These are phyloP conservation scores for Polyommatus icarus DNA, from an alignment of 2,888 invertebrate genomes.

Conservation along the genomic window DNA sequence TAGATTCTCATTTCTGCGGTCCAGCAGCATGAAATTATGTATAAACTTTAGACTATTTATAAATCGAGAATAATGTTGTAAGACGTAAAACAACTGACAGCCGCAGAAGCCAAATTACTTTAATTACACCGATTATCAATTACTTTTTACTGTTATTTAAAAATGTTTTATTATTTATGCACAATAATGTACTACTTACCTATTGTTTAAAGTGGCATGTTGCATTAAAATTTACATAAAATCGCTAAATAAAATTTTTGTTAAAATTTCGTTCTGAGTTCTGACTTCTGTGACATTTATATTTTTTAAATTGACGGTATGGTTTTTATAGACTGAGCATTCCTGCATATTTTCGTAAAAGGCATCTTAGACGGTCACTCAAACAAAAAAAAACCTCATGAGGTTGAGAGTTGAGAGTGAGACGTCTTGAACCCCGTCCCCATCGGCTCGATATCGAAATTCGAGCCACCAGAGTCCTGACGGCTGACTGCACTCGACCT, in stretches of 20 bases:
- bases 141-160: not conserved
- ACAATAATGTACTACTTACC: conserved; percentile 13
- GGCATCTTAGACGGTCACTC: not conserved
- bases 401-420: no score
- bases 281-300: not conserved
- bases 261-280: conserved; percentile 24
- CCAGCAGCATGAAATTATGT: conserved; percentile 62
- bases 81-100: conserved; percentile 79
- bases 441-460: no score
- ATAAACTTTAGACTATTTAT: conserved; percentile 39
- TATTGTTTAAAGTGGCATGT: conserved; percentile 26
- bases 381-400: not conserved
- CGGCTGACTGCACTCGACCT: no score
- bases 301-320: not conserved
- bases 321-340: not conserved
- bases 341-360: not conserved
- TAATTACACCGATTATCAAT: not conserved
- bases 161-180: not conserved
- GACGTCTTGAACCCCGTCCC: no score
- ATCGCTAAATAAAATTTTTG: conserved; percentile 17
- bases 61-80: conserved; percentile 51
- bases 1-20: conserved; percentile 64
- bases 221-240: conserved; percentile 20
- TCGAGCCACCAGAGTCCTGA: no score
- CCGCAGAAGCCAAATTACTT: conserved; percentile 54